phyloP scores from a whole-genome alignment of 1,140 invertebrate genomes.

The Yoshiicerus persimilis region DNA sequence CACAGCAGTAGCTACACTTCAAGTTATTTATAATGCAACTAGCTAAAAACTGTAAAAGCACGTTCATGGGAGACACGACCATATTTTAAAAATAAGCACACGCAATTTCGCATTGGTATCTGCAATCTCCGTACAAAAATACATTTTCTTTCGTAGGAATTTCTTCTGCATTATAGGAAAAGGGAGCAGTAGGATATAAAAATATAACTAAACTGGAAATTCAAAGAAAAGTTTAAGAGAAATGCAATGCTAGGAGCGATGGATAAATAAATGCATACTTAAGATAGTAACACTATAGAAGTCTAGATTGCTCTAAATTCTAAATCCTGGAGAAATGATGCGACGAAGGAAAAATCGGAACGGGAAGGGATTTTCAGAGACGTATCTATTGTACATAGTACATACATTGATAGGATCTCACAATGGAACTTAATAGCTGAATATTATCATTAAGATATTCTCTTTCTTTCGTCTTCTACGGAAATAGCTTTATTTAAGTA shows the following conservation, averaged over 20 bases:
- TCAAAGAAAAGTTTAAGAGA: background rate
- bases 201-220: background rate
- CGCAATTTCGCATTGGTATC: no score
- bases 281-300: background rate
- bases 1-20: no score
- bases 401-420: background rate
- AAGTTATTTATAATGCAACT: no score
- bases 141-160: no score
- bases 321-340: background rate
- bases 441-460: conserved; percentile 14
- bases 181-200: background rate
- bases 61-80: no score
- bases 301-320: no score
- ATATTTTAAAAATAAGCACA: no score
- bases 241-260: background rate
- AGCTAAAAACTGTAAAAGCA: no score
- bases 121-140: no score
- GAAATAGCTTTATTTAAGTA: background rate
- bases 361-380: background rate
- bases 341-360: background rate
- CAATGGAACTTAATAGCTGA: background rate
- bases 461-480: background rate
- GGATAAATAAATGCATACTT: background rate
- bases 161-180: no score
- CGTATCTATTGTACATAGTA: no score